phyloP scores from a whole-genome alignment of 2,888 invertebrate genomes.

The Drosophila paracracens region DNA sequence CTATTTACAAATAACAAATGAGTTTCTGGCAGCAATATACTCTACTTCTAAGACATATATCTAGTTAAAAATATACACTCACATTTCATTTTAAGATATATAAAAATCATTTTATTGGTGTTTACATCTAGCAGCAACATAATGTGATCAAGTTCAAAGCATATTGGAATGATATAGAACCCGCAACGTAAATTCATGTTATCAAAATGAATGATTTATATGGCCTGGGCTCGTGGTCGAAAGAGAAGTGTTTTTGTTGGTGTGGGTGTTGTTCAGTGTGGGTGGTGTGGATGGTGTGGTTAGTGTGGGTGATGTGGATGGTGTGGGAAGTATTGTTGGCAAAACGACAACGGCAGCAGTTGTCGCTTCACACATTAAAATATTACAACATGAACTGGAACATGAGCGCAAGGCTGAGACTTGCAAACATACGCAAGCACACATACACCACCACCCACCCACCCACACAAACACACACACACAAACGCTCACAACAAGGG shows the following conservation, averaged over 20 bases:
- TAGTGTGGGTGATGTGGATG: background rate
- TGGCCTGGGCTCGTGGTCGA: slow-evolving; percentile 20
- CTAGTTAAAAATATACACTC: background rate
- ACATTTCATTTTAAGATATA: background rate
- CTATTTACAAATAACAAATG: background rate
- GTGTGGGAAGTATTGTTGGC: slow-evolving; percentile 32
- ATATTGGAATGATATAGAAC: slow-evolving; percentile 69
- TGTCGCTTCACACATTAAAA: slow-evolving; percentile 79
- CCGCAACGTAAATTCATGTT: slow-evolving; percentile 63
- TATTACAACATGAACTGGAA: slow-evolving; percentile 79
- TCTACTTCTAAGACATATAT: background rate
- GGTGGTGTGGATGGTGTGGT: background rate
- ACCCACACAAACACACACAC: background rate
- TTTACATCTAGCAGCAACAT: slow-evolving; percentile 16
- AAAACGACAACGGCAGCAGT: slow-evolving; percentile 78
- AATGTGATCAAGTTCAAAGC: slow-evolving; percentile 58
- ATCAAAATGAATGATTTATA: slow-evolving; percentile 69
- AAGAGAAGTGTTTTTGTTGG: background rate
- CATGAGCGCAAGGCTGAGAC: slow-evolving; percentile 57
- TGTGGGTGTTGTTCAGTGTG: background rate
- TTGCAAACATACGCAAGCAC: slow-evolving; percentile 19
- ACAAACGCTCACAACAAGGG: slow-evolving; percentile 43
- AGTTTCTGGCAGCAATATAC: background rate
- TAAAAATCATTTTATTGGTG: background rate
- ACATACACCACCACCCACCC: background rate